Evolutionary conservation across 37 sponge, comb jelly and placozoan species (phyloP).

Genomic region (Cladorhizidae sp.): DNA sequence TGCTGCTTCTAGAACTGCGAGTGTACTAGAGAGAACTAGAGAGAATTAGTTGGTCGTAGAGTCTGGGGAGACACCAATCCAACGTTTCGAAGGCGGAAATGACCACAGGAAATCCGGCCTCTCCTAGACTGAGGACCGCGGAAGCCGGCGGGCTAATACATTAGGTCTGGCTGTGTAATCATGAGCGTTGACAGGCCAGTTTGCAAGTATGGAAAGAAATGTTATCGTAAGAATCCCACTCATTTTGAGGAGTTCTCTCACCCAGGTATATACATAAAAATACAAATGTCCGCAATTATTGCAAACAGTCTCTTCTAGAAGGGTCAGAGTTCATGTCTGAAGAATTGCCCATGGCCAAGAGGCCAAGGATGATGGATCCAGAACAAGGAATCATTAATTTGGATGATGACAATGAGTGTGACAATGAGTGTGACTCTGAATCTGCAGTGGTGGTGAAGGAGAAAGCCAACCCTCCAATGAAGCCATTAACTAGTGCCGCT

Average conservation of each 20-base stretch:
- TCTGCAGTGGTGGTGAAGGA: background rate
- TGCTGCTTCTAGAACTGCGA: too few species aligned
- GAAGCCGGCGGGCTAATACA: too few species aligned
- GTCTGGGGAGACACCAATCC: too few species aligned
- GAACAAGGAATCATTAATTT: background rate
- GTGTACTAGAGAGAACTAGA: too few species aligned
- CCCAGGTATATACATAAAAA: conserved; percentile 33
- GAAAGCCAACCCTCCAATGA: background rate
- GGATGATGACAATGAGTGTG: background rate
- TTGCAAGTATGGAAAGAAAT: conserved; percentile 82
- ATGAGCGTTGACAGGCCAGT: conserved; percentile 6
- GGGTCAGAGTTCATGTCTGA: background rate
- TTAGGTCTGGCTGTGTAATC: too few species aligned
- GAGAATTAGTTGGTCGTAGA: too few species aligned
- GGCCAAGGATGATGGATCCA: background rate
- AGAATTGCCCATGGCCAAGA: background rate
- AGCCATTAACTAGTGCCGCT: too few species aligned
- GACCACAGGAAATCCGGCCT: too few species aligned
- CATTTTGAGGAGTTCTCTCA: conserved; percentile 74
- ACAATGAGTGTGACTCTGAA: background rate
- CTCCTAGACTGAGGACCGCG: too few species aligned
- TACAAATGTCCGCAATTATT: too few species aligned
- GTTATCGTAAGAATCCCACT: conserved; percentile 82
- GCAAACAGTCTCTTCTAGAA: background rate
- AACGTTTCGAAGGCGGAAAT: too few species aligned